phyloP scores from a whole-genome alignment of 2,797 vertebrate genomes.

The Premnoplex brunnescens region DNA sequence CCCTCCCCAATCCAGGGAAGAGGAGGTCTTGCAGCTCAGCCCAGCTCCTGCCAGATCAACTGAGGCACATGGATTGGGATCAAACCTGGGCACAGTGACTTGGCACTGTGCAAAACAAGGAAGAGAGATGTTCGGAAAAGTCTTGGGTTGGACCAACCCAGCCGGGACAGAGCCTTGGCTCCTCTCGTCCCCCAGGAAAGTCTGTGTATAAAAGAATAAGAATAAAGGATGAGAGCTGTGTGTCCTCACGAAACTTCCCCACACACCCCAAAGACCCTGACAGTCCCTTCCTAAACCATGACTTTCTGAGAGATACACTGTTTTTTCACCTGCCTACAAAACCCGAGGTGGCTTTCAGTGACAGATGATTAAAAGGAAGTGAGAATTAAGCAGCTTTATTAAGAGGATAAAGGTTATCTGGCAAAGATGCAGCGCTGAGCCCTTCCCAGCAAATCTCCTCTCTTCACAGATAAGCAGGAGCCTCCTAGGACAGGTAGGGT shows the following conservation, averaged over 20 bases:
- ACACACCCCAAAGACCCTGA: accelerated
- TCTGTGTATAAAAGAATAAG: accelerated
- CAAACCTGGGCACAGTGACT: accelerated
- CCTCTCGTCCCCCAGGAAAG: neutral
- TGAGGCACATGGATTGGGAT: accelerated
- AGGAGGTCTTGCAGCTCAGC: neutral
- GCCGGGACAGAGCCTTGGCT: neutral
- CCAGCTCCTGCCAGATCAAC: neutral
- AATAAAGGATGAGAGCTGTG: accelerated
- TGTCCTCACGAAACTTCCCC: neutral
- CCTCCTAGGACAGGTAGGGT: neutral
- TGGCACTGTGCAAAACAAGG: accelerated
- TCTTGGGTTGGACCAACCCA: neutral
- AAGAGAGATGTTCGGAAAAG: neutral
- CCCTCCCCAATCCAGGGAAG: accelerated
- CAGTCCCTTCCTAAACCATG: accelerated
- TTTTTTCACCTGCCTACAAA: neutral
- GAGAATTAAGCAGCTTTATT: conserved; percentile 10
- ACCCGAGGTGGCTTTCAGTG: neutral
- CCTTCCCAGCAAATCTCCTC: neutral
- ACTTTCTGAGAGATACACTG: neutral
- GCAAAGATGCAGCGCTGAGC: neutral
- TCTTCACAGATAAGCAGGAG: accelerated
- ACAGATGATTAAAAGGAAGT: neutral
- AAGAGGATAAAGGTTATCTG: conserved; percentile 3